Evolutionary conservation across 2,797 vertebrate species (phyloP).

Genomic region (Cyprinella venusta): DNA sequence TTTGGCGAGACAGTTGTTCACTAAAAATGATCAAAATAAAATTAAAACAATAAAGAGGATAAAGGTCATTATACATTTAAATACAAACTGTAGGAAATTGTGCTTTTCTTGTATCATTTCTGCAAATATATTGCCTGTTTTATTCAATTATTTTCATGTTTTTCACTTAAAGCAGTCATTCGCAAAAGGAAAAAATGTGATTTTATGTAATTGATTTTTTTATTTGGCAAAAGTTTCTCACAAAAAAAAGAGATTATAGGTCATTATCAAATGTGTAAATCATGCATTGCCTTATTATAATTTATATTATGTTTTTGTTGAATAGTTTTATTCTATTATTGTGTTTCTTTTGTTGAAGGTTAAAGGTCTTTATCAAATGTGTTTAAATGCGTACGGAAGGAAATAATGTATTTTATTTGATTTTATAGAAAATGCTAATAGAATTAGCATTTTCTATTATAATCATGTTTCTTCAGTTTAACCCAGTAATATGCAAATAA

Average conservation of each 20-base stretch:
- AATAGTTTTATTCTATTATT: not conserved
- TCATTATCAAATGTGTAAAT: constrained; percentile 6
- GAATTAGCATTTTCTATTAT: not conserved
- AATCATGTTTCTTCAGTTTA: not conserved
- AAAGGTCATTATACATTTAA: constrained; percentile 3
- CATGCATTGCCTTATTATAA: not conserved
- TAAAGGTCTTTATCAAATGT: not conserved
- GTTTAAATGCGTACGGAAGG: not conserved
- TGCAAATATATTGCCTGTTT: not conserved
- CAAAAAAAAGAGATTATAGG: not conserved
- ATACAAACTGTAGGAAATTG: not conserved
- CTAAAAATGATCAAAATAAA: not conserved
- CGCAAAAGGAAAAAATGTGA: not conserved
- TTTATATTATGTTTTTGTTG: not conserved
- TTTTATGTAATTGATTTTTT: constrained; percentile 7
- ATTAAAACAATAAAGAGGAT: not conserved
- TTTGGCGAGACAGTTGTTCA: not conserved
- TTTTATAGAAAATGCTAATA: too few relatives aligned
- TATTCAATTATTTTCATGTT: not conserved
- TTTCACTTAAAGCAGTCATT: not conserved
- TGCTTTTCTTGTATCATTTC: not conserved
- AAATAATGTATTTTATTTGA: not conserved
- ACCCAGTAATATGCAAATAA: not conserved
- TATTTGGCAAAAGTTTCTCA: not conserved
- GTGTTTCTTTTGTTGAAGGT: not conserved